phyloP scores from a whole-genome alignment of 2,113 vertebrate species.

The Forbesichthys papilliferus region DNA sequence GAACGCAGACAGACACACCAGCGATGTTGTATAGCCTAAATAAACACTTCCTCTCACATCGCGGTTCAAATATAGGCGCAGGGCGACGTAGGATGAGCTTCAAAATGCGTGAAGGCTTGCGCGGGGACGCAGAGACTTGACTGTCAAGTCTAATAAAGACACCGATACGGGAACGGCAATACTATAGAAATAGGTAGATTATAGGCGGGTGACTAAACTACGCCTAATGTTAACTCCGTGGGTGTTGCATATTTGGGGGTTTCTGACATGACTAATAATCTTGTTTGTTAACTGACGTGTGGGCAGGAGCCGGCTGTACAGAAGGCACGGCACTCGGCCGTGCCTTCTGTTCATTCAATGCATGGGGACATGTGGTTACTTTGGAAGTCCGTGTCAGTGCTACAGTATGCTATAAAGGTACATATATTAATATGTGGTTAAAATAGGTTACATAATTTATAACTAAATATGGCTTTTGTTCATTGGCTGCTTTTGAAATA shows the following conservation, averaged over 20 bases:
- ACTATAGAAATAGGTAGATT: too few relatives aligned
- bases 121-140: too few relatives aligned
- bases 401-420: too few relatives aligned
- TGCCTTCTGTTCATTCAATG: slow-evolving; percentile 40
- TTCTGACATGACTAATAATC: slow-evolving; percentile 28
- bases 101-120: too few relatives aligned
- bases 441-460: too few relatives aligned
- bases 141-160: too few relatives aligned
- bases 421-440: too few relatives aligned
- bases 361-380: slow-evolving; percentile 26
- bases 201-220: too few relatives aligned
- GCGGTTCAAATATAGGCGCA: background rate
- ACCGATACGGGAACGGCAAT: too few relatives aligned
- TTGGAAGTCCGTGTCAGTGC: background rate
- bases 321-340: too few relatives aligned
- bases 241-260: slow-evolving; percentile 8
- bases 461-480: too few relatives aligned
- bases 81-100: background rate
- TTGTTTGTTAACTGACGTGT: slow-evolving; percentile 17
- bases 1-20: slow-evolving; percentile 28
- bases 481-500: too few relatives aligned
- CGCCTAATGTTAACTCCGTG: background rate
- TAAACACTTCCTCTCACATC: slow-evolving; percentile 54
- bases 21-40: slow-evolving; percentile 53
- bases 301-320: slow-evolving; percentile 17